Evolutionary conservation across 2,888 invertebrate species (phyloP).

Genomic region (Microplitis manilae): DNA sequence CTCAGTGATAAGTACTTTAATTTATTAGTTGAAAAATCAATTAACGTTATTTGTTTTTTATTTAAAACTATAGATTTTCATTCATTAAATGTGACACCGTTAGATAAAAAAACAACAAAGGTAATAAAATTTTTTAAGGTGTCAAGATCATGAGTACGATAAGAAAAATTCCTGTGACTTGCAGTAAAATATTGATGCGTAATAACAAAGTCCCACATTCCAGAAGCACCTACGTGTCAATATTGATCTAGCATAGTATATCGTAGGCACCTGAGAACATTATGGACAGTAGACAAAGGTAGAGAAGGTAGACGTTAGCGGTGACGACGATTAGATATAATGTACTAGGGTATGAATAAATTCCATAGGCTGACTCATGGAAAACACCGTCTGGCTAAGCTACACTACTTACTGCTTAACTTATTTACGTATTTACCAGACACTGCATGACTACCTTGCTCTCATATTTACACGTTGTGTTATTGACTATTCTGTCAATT

Average conservation of each 20-base stretch:
- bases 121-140: slow-evolving; percentile 1
- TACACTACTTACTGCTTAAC: slow-evolving; percentile 14
- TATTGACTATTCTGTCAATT: not conserved
- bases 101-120: not conserved
- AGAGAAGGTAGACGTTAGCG: not conserved
- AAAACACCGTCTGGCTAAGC: slow-evolving; percentile 43
- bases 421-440: slow-evolving; percentile 23
- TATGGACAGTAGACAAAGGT: slow-evolving; percentile 40
- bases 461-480: not conserved
- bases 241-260: slow-evolving; percentile 59
- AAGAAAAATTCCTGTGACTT: slow-evolving; percentile 7
- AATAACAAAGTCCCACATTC: slow-evolving; percentile 52
- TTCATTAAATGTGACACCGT: too few relatives aligned
- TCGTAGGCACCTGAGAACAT: slow-evolving; percentile 34
- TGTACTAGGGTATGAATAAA: slow-evolving; percentile 46
- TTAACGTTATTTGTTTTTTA: too few relatives aligned
- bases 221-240: slow-evolving; percentile 53
- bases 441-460: not conserved
- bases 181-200: slow-evolving; percentile 23
- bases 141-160: slow-evolving; percentile 18
- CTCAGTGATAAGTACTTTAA: too few relatives aligned
- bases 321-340: not conserved
- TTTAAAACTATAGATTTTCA: too few relatives aligned
- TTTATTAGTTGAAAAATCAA: too few relatives aligned
- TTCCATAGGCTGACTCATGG: slow-evolving; percentile 63